These are phyloP conservation scores for Acrobasis consociella DNA, from an alignment of 2,888 invertebrate species.

Conservation along the genomic window DNA sequence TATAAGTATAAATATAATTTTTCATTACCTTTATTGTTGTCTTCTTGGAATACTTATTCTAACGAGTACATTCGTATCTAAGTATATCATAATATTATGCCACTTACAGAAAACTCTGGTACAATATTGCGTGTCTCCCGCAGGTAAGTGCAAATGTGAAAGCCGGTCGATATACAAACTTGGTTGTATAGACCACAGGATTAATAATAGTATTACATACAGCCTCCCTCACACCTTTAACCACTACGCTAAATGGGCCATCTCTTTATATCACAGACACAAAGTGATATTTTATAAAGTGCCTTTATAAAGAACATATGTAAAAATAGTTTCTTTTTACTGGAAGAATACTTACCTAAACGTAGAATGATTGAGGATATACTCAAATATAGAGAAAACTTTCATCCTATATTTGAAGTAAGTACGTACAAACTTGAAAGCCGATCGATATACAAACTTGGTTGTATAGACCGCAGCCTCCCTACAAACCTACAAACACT, in stretches of 20 bases:
- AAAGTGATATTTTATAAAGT: neutral
- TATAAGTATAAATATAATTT: no score
- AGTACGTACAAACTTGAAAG: neutral
- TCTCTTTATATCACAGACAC: neutral
- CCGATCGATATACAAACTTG: neutral
- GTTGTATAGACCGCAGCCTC: constrained; percentile 13
- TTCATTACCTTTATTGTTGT: no score
- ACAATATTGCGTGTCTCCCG: neutral
- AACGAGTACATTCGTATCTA: no score
- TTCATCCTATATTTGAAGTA: no score
- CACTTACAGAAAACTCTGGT: neutral
- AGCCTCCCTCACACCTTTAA: constrained; percentile 7
- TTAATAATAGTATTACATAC: no score
- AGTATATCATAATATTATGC: no score
- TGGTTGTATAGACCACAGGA: constrained; percentile 10
- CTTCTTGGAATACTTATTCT: no score
- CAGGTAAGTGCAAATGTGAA: neutral
- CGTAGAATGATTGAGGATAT: no score
- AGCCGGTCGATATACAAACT: neutral
- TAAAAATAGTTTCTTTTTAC: no score
- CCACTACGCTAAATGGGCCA: constrained; percentile 13
- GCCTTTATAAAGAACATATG: neutral
- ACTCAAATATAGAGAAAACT: no score
- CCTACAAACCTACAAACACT: constrained; percentile 8
- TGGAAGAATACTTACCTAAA: no score